Conservation (phyloP, 2,797 vertebrate species). For the Spheniscus humboldti region DNA sequence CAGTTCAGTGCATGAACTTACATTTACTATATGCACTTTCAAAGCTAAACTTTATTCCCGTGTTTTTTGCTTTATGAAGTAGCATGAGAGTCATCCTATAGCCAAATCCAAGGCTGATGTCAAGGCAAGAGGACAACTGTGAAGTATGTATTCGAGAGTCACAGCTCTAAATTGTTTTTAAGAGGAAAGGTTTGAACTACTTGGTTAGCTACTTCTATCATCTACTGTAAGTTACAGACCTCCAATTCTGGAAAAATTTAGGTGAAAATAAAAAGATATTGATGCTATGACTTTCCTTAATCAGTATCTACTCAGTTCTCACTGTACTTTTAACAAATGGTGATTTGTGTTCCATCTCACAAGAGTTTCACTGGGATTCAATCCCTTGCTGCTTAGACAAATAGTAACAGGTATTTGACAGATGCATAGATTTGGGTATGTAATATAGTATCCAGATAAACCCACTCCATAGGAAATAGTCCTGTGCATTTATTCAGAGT, state of each 20-base stretch:
- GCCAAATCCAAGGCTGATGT: not conserved
- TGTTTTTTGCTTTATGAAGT: not conserved
- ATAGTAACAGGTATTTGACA: not conserved
- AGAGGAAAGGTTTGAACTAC: not conserved
- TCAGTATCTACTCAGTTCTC: not conserved
- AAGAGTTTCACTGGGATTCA: not conserved
- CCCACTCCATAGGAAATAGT: not conserved
- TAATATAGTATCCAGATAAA: not conserved
- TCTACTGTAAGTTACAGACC: not conserved
- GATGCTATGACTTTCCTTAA: not conserved
- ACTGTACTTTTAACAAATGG: not conserved
- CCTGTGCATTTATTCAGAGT: not conserved
- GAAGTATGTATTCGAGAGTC: not conserved
- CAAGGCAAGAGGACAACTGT: not conserved
- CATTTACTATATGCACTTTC: not conserved
- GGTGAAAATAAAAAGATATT: not conserved
- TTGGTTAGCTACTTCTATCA: not conserved
- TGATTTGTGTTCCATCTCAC: not conserved
- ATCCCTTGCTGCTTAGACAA: not conserved
- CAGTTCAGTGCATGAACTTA: not conserved
- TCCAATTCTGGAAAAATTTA: not conserved
- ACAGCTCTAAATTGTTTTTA: not conserved
- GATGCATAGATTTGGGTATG: not conserved
- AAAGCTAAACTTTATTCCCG: not conserved
- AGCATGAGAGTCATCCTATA: not conserved